Evolutionary conservation across 2,888 invertebrate genomes (phyloP).

Genomic region (Lasioglossum vierecki): DNA sequence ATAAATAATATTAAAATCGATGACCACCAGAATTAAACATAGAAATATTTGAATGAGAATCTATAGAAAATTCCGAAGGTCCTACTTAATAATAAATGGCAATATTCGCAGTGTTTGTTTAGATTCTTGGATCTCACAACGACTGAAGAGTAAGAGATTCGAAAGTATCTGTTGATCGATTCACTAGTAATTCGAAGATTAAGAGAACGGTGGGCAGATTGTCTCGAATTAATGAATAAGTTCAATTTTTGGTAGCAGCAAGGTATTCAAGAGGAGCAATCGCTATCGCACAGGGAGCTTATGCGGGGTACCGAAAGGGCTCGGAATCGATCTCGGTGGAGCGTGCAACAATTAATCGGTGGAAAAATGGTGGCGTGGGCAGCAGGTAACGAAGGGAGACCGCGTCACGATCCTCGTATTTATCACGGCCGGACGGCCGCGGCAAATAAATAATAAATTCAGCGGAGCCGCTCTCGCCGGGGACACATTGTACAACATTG

Average conservation of each 20-base stretch:
- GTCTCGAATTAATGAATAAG: too few relatives aligned
- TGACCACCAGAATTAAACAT: too few relatives aligned
- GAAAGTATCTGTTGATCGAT: too few relatives aligned
- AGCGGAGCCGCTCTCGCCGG: constrained; percentile 8
- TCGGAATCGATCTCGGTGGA: neutral
- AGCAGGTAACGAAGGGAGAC: constrained; percentile 13
- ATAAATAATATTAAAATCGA: too few relatives aligned
- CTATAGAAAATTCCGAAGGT: too few relatives aligned
- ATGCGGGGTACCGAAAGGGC: neutral
- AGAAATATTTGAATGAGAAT: too few relatives aligned
- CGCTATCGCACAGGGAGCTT: neutral
- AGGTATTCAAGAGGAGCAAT: neutral
- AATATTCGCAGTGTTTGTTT: too few relatives aligned
- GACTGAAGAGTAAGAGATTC: too few relatives aligned
- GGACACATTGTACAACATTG: constrained; percentile 29
- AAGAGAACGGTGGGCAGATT: too few relatives aligned
- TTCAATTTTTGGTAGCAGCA: neutral
- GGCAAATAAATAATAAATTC: constrained; percentile 50
- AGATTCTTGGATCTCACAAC: too few relatives aligned
- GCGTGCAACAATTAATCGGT: constrained; percentile 42
- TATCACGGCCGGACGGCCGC: constrained; percentile 23
- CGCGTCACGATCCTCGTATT: constrained; percentile 12
- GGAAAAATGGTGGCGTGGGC: constrained; percentile 32
- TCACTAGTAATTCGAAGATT: too few relatives aligned
- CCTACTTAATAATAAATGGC: too few relatives aligned